A percentile compares a stretch with the other conserved stretches of the same genome.
Evolutionary conservation across 1,140 invertebrate genomes (phyloP).

Genomic region (Bursaphelenchus mucronatus): DNA sequence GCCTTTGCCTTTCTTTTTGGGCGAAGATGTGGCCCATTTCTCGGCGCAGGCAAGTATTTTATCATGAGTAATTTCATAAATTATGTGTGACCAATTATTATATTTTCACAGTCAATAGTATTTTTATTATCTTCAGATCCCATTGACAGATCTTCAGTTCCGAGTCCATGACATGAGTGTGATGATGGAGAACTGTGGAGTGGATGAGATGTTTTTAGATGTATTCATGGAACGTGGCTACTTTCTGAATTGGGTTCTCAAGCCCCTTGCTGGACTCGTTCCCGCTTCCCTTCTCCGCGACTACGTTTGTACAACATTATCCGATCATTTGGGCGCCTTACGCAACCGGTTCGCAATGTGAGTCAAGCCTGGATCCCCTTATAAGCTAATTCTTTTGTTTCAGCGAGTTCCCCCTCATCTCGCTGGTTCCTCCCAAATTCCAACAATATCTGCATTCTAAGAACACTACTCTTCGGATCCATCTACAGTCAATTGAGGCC

Average conservation of each 20-base stretch:
- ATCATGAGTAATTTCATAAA: no score
- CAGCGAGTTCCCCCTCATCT: slow-evolving; percentile 44
- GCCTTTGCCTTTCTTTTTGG: slow-evolving; percentile 32
- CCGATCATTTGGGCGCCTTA: slow-evolving; percentile 27
- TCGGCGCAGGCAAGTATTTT: slow-evolving; percentile 24
- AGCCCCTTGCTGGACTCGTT: slow-evolving; percentile 20
- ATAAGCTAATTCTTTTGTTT: slow-evolving; percentile 28
- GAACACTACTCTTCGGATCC: slow-evolving; percentile 36
- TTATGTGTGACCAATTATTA: background rate
- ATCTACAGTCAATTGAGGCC: slow-evolving; percentile 40
- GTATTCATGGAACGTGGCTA: slow-evolving; percentile 19
- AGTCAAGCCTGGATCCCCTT: background rate
- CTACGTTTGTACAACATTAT: slow-evolving; percentile 26
- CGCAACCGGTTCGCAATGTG: slow-evolving; percentile 38
- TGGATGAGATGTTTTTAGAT: slow-evolving; percentile 19
- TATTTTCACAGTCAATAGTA: background rate
- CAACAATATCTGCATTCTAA: slow-evolving; percentile 34
- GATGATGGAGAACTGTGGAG: slow-evolving; percentile 22
- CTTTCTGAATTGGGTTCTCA: slow-evolving; percentile 28
- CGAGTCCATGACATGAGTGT: slow-evolving; percentile 19
- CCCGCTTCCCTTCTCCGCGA: slow-evolving; percentile 29
- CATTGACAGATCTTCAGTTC: slow-evolving; percentile 19
- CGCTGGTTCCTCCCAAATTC: slow-evolving; percentile 43
- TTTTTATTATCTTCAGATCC: slow-evolving; percentile 19
- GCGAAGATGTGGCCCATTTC: slow-evolving; percentile 29